Evolutionary conservation across 2,797 vertebrate species (phyloP).

Genomic region (Arrhamphus sclerolepis): DNA sequence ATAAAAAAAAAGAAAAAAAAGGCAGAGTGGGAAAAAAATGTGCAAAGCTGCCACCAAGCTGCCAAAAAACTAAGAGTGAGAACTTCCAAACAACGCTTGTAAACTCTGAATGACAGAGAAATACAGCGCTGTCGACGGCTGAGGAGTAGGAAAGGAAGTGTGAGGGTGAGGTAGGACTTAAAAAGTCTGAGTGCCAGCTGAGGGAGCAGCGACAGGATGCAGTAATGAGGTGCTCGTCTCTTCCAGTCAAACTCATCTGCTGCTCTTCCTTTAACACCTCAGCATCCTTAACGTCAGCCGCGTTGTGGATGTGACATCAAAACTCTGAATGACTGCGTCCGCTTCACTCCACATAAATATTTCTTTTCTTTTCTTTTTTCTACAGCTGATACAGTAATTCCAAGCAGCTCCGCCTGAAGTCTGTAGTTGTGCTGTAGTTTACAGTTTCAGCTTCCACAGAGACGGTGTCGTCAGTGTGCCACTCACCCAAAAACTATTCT

Average conservation of each 20-base stretch:
- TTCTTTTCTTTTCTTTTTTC: slow-evolving; percentile 10
- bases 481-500: no score
- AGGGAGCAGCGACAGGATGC: slow-evolving; percentile 56
- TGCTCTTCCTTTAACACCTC: slow-evolving; percentile 48
- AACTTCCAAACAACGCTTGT: slow-evolving; percentile 70
- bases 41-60: slow-evolving; percentile 60
- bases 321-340: slow-evolving; percentile 14
- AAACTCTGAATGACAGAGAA: slow-evolving; percentile 63
- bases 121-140: slow-evolving; percentile 22
- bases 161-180: slow-evolving; percentile 38
- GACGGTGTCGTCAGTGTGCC: no score
- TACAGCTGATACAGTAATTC: slow-evolving; percentile 2
- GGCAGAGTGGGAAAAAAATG: slow-evolving; percentile 27
- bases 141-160: slow-evolving; percentile 22
- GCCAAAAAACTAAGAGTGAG: slow-evolving; percentile 70
- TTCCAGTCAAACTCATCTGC: slow-evolving; percentile 43
- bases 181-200: slow-evolving; percentile 53
- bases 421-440: background rate
- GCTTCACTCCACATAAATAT: slow-evolving; percentile 5
- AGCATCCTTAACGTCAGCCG: slow-evolving; percentile 37
- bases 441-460: background rate
- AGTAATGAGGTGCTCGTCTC: slow-evolving; percentile 63
- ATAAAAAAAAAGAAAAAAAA: slow-evolving; percentile 35
- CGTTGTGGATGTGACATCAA: slow-evolving; percentile 26
- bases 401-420: background rate